A percentile compares a stretch with the other conserved stretches of the same genome.
Evolutionary conservation across 1,140 invertebrate species (phyloP).

Genomic region (Panulirus ornatus): DNA sequence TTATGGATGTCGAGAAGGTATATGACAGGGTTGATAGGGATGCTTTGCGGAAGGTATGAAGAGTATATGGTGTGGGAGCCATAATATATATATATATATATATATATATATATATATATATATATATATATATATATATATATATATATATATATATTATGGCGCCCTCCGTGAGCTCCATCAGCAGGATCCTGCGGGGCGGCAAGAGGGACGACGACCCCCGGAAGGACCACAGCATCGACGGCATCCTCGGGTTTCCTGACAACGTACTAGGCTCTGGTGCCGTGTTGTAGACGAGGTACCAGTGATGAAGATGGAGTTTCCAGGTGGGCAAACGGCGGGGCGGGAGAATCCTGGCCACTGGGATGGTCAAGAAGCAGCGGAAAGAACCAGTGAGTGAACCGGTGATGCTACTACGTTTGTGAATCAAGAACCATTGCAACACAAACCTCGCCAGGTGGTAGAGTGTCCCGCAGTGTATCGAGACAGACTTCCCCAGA

Average conservation of each 20-base stretch:
- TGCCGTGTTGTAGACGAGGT: too few species aligned
- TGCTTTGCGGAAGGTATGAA: too few species aligned
- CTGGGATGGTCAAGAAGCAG: constrained; percentile 91
- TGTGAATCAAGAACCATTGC: too few species aligned
- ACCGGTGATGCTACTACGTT: constrained; percentile 74
- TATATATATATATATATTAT: background rate
- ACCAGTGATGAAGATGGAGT: too few species aligned
- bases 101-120: constrained; percentile 16
- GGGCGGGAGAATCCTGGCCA: constrained; percentile 91
- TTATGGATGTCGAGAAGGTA: too few species aligned
- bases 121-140: background rate
- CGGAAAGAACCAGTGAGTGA: constrained; percentile 82
- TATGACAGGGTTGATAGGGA: too few species aligned
- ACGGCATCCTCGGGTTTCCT: constrained; percentile 88
- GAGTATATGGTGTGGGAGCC: too few species aligned
- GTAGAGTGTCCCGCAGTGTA: too few species aligned
- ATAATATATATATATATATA: background rate
- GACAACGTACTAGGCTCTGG: too few species aligned
- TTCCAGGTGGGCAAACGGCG: constrained; percentile 86
- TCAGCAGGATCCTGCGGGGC: constrained; percentile 89
- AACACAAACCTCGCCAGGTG: too few species aligned
- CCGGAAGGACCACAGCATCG: constrained; percentile 91
- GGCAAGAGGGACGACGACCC: constrained; percentile 82
- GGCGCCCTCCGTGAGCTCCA: constrained; percentile 91
- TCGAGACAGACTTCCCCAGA: too few species aligned